Evolutionary conservation across 2,113 vertebrate species (phyloP).

Genomic region (Melanerpes formicivorus): DNA sequence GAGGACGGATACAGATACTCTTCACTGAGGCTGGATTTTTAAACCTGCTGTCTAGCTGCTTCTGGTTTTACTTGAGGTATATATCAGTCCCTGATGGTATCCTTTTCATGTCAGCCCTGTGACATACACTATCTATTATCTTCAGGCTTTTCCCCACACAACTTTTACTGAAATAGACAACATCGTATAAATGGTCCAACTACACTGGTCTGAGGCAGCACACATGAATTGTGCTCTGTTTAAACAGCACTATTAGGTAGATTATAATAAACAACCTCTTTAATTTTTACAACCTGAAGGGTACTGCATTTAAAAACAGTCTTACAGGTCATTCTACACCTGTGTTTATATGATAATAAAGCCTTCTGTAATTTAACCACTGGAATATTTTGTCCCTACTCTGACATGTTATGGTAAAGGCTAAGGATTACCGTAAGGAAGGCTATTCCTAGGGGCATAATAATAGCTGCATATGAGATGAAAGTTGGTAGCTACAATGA

Average conservation of each 20-base stretch:
- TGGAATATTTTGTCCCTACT: conserved; percentile 4
- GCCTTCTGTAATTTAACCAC: not conserved
- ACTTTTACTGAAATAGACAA: not conserved
- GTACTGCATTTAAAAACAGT: conserved; percentile 5
- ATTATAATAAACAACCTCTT: not conserved
- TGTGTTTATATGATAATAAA: not conserved
- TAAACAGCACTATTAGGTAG: conserved; percentile 8
- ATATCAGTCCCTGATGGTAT: fast-evolving
- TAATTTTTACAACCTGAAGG: conserved; percentile 21
- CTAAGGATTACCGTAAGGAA: not conserved
- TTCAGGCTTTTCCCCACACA: not conserved
- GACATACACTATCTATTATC: not conserved
- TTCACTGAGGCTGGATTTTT: not conserved
- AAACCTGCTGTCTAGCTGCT: not conserved
- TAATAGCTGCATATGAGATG: not conserved
- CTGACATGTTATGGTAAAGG: not conserved
- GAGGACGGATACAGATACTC: not conserved
- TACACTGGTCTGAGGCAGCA: not conserved
- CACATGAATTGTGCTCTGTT: not conserved
- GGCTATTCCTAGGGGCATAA: conserved; percentile 9
- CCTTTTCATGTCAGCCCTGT: not conserved
- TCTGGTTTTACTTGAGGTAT: not conserved
- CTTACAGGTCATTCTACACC: not conserved
- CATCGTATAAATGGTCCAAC: not conserved
- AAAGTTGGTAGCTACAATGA: conserved; percentile 16